Evolutionary conservation across 1,140 invertebrate genomes (phyloP).

Genomic region (Drosophila dunni): DNA sequence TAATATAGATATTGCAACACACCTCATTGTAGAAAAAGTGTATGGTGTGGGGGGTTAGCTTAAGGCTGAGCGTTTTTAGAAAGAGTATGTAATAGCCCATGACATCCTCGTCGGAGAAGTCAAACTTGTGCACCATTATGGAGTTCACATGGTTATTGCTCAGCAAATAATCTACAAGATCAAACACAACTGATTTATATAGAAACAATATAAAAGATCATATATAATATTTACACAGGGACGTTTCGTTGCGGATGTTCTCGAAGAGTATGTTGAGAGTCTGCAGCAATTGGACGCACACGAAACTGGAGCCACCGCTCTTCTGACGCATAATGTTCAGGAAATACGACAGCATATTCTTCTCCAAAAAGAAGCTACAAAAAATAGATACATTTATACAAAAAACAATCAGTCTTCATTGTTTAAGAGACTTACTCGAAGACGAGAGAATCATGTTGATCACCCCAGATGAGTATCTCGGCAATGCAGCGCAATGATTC

Average conservation of each 20-base stretch:
- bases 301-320: constrained; percentile 95
- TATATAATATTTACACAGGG: constrained; percentile 91
- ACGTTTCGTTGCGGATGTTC: constrained; percentile 99
- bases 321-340: constrained; percentile 98
- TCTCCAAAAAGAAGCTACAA: constrained; percentile 98
- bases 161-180: constrained; percentile 96
- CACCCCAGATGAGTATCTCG: constrained; percentile 99
- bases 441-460: constrained; percentile 99
- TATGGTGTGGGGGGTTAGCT: constrained; percentile 99
- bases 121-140: constrained; percentile 99
- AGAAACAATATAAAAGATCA: not conserved
- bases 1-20: not conserved
- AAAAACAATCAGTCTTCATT: constrained; percentile 47
- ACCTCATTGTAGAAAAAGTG: constrained; percentile 99
- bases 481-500: constrained; percentile 98
- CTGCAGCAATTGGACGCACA: constrained; percentile 98
- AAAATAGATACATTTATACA: constrained; percentile 17
- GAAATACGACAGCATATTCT: constrained; percentile 99
- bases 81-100: constrained; percentile 99
- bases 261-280: constrained; percentile 99
- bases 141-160: constrained; percentile 99
- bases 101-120: constrained; percentile 99
- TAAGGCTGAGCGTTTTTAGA: constrained; percentile 98
- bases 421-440: constrained; percentile 94
- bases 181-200: not conserved